phyloP scores from a whole-genome alignment of 2,113 vertebrate species.

The Dipodomys stephensi region DNA sequence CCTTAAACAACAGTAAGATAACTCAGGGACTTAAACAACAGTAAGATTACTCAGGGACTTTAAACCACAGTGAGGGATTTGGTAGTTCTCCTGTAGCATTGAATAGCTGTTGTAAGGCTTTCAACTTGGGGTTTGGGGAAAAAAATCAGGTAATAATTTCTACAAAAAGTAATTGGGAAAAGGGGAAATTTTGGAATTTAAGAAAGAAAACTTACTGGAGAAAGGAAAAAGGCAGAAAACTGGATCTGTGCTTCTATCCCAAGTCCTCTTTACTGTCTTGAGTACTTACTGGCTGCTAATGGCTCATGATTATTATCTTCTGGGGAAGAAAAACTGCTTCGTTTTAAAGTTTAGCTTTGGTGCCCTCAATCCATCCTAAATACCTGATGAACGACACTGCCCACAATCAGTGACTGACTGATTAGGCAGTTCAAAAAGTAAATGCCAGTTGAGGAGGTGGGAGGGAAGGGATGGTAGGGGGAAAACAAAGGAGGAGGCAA shows the following conservation, averaged over 20 bases:
- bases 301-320: not conserved
- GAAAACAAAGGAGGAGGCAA: too few relatives aligned
- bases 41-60: not conserved
- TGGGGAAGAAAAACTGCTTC: not conserved
- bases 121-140: not conserved
- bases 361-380: not conserved
- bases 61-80: not conserved
- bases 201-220: not conserved
- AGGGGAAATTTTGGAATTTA: not conserved
- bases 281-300: not conserved
- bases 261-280: not conserved
- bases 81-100: not conserved
- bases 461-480: too few relatives aligned
- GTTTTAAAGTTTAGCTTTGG: not conserved
- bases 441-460: too few relatives aligned
- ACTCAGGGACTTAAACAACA: not conserved
- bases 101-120: not conserved
- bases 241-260: not conserved
- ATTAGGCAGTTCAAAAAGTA: not conserved
- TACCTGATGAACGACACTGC: accelerated
- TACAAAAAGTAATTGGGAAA: not conserved
- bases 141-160: not conserved
- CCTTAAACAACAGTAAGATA: not conserved
- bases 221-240: not conserved
- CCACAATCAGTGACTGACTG: not conserved